Conservation (phyloP, 2,888 invertebrate species). For the Odontocolon sp. region DNA sequence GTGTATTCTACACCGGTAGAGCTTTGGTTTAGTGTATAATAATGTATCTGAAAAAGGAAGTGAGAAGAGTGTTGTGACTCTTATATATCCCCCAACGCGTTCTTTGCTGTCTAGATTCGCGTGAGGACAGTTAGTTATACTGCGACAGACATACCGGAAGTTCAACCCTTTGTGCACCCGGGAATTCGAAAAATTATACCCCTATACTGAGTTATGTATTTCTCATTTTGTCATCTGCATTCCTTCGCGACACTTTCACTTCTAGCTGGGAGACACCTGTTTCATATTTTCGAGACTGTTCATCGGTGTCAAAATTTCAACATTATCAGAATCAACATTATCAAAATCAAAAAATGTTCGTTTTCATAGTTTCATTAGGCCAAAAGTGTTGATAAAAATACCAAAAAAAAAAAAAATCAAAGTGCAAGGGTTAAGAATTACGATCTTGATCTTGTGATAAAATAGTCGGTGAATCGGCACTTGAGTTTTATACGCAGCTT, state of each 20-base stretch:
- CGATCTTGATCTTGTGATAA: neutral
- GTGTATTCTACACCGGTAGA: constrained; percentile 7
- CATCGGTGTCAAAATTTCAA: neutral
- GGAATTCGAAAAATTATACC: constrained; percentile 12
- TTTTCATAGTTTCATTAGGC: too few relatives aligned
- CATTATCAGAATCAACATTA: too few relatives aligned
- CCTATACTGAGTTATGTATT: neutral
- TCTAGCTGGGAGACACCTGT: neutral
- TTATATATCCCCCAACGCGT: constrained; percentile 19
- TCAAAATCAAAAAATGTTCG: too few relatives aligned
- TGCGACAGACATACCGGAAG: constrained; percentile 9
- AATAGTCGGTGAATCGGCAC: constrained; percentile 30
- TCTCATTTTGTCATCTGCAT: neutral
- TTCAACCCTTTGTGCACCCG: neutral
- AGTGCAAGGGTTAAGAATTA: neutral
- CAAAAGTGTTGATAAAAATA: too few relatives aligned
- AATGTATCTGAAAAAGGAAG: neutral
- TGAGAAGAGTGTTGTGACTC: constrained; percentile 6
- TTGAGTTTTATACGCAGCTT: constrained; percentile 35
- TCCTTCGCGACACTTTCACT: neutral
- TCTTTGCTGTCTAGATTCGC: constrained; percentile 20
- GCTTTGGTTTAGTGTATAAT: constrained; percentile 20
- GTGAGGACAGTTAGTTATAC: constrained; percentile 50
- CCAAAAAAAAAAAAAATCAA: too few relatives aligned
- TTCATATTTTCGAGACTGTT: neutral